Percentiles rank a stretch among this genome's conserved stretches.
These are phyloP conservation scores for Pollenia griseotomentosa DNA, from an alignment of 2,888 invertebrate species.

Conservation along the genomic window DNA sequence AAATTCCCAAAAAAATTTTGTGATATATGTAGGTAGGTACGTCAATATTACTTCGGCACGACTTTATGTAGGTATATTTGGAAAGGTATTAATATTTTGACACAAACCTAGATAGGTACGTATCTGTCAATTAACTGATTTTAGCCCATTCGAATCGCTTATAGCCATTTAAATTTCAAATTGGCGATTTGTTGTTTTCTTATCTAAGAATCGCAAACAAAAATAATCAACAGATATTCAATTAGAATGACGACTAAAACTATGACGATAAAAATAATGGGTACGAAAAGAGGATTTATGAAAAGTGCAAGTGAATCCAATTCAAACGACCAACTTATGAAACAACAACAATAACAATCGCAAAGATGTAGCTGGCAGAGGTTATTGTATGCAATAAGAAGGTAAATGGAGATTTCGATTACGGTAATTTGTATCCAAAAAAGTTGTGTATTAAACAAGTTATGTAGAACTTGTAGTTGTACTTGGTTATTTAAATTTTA, in stretches of 20 bases:
- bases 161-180: no score
- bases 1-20: no score
- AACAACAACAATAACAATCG: not conserved
- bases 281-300: slow-evolving; percentile 1
- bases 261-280: not conserved
- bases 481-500: not conserved
- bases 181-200: no score
- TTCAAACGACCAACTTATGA: not conserved
- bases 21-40: no score
- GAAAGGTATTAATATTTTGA: no score
- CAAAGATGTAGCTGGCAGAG: slow-evolving; percentile 16
- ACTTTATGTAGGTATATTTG: no score
- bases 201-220: slow-evolving; percentile 3
- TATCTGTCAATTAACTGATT: no score
- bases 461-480: not conserved
- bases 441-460: not conserved
- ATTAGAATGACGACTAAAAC: slow-evolving; percentile 4
- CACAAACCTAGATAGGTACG: no score
- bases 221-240: slow-evolving; percentile 27
- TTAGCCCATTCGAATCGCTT: no score
- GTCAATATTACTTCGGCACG: no score
- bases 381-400: not conserved
- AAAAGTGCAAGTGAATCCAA: slow-evolving; percentile 44
- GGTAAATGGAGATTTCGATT: slow-evolving; percentile 1
- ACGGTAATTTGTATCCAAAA: slow-evolving; percentile 3